Conservation (phyloP, 2,888 invertebrate genomes). For the Thecophora atra region DNA sequence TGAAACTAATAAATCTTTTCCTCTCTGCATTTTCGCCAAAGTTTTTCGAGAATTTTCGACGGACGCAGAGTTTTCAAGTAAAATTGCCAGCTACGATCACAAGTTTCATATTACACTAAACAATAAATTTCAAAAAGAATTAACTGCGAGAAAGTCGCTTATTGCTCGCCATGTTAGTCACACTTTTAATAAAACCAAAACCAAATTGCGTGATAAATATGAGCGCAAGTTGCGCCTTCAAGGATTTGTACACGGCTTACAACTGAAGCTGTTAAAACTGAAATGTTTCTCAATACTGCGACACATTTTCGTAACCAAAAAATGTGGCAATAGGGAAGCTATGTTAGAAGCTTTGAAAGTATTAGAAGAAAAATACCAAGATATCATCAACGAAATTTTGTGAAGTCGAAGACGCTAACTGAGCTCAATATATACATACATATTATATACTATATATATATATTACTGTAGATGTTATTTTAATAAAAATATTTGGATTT, state of each 20-base stretch:
- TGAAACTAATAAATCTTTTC: constrained; percentile 13
- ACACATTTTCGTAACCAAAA: constrained; percentile 50
- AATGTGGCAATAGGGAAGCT: constrained; percentile 41
- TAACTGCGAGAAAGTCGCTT: constrained; percentile 36
- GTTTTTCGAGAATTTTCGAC: constrained; percentile 41
- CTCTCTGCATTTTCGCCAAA: constrained; percentile 42
- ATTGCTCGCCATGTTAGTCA: constrained; percentile 43
- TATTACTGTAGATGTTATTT: neutral
- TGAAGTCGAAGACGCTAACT: neutral
- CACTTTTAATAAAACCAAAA: constrained; percentile 47
- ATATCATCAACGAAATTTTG: constrained; percentile 40
- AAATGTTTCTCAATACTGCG: constrained; percentile 51
- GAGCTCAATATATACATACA: too few relatives aligned
- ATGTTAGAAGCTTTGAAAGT: constrained; percentile 46
- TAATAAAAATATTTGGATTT: neutral
- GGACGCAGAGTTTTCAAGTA: constrained; percentile 39
- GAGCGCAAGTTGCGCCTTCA: constrained; percentile 47
- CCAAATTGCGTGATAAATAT: constrained; percentile 45
- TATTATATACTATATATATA: neutral
- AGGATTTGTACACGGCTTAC: constrained; percentile 46
- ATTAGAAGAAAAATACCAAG: constrained; percentile 46
- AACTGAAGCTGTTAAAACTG: constrained; percentile 49
- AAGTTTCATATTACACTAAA: constrained; percentile 45
- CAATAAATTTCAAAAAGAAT: constrained; percentile 40
- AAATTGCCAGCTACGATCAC: constrained; percentile 45